Conservation (phyloP, 1,140 invertebrate species). For the Cotesia glomerata region DNA sequence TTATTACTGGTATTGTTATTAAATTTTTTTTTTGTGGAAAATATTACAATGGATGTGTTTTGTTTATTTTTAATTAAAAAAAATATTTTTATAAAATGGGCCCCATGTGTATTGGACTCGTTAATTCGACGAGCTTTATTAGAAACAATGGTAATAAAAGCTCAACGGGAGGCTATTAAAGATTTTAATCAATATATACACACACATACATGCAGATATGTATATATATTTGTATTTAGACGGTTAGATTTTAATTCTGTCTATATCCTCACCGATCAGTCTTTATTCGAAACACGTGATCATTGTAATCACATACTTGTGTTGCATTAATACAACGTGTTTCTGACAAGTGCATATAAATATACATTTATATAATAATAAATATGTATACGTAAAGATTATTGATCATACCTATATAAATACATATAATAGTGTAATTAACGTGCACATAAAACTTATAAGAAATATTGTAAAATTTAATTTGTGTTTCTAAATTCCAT, state of each 20-base stretch:
- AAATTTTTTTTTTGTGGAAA: not conserved
- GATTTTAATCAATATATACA: constrained; percentile 17
- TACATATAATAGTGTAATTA: too few relatives aligned
- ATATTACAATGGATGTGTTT: not conserved
- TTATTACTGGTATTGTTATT: not conserved
- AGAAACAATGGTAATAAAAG: not conserved
- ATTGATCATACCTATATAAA: too few relatives aligned
- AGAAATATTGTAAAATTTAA: too few relatives aligned
- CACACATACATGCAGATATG: too few relatives aligned
- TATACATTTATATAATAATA: too few relatives aligned
- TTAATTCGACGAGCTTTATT: not conserved
- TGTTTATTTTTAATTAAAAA: not conserved
- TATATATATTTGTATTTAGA: too few relatives aligned
- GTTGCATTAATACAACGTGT: constrained; percentile 1
- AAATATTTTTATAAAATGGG: constrained; percentile 5
- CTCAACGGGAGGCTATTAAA: not conserved
- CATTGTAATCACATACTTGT: constrained; percentile 8
- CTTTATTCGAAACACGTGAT: constrained; percentile 29
- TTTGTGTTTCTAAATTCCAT: too few relatives aligned
- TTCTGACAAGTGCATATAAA: constrained; percentile 18
- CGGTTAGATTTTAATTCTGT: constrained; percentile 4
- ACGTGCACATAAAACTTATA: too few relatives aligned
- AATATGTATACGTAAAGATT: too few relatives aligned
- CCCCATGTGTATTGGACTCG: not conserved
- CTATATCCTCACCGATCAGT: constrained; percentile 21